These are phyloP conservation scores for Lontra canadensis DNA, from an alignment of 2,113 vertebrate genomes.

Conservation along the genomic window DNA sequence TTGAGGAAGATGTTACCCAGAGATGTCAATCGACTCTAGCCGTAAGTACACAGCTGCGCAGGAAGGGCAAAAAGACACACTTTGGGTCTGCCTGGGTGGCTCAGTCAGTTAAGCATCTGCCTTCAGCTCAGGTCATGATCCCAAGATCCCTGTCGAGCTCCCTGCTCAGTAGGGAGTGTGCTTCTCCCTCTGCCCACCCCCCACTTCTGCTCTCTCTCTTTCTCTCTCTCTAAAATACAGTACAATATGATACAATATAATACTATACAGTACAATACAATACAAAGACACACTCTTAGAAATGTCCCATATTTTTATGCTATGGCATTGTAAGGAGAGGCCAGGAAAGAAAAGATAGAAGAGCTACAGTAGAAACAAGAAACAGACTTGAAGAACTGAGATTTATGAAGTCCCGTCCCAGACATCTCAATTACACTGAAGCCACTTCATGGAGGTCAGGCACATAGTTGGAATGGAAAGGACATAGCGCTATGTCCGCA, in stretches of 20 bases:
- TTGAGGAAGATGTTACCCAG: neutral
- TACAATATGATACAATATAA: no score
- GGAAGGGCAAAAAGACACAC: neutral
- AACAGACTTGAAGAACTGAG: neutral
- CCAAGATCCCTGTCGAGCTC: neutral
- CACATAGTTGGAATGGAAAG: neutral
- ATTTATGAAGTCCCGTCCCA: no score
- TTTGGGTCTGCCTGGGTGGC: neutral
- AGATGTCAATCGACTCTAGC: no score
- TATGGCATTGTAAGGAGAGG: neutral
- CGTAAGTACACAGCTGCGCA: neutral
- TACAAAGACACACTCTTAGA: no score
- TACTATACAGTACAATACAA: no score
- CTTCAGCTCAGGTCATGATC: neutral
- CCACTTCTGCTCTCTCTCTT: neutral
- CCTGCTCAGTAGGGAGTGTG: neutral
- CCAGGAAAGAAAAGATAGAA: neutral
- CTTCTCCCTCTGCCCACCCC: neutral
- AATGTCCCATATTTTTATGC: neutral
- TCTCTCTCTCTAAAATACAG: no score
- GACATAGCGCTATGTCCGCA: neutral
- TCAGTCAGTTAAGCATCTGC: neutral
- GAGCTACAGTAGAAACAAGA: neutral
- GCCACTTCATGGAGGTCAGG: neutral
- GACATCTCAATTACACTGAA: neutral